phyloP scores from a whole-genome alignment of 2,113 vertebrate genomes.

The Ophthalmotilapia sp. region DNA sequence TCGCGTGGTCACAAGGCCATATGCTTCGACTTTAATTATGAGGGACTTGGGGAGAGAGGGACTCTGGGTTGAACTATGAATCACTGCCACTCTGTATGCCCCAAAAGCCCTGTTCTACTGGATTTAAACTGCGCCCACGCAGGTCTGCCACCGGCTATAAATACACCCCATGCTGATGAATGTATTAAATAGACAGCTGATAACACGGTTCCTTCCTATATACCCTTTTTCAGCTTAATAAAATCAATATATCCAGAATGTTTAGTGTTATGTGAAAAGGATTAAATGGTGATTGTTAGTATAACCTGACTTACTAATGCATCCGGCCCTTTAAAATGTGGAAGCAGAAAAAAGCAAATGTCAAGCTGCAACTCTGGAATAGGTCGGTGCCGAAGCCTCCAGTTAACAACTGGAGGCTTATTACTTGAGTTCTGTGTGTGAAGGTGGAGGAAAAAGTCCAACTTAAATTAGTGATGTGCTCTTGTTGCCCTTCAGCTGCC shows the following conservation, averaged over 20 bases:
- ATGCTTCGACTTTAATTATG: constrained; percentile 76
- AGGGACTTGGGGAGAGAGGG: constrained; percentile 71
- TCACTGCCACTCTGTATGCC: constrained; percentile 60
- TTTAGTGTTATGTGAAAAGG: background rate
- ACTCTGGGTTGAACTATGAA: constrained; percentile 65
- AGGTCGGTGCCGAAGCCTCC: background rate
- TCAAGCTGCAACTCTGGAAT: background rate
- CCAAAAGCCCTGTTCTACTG: constrained; percentile 30
- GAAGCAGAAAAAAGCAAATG: background rate
- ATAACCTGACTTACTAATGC: background rate
- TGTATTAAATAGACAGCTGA: constrained; percentile 9
- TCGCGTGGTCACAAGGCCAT: constrained; percentile 65
- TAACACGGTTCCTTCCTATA: background rate
- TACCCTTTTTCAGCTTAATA: background rate
- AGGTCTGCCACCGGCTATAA: constrained; percentile 11
- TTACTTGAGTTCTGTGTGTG: background rate
- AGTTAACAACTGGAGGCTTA: background rate
- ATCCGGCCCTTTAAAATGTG: background rate
- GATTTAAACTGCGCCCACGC: constrained; percentile 26
- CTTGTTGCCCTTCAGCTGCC: constrained; percentile 23
- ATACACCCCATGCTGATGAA: constrained; percentile 7
- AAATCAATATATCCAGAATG: background rate
- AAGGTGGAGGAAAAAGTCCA: background rate
- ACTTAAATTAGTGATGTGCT: constrained; percentile 16
- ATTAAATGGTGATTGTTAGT: background rate